phyloP scores from a whole-genome alignment of 2,888 invertebrate genomes.

The Palloptera scutellata region DNA sequence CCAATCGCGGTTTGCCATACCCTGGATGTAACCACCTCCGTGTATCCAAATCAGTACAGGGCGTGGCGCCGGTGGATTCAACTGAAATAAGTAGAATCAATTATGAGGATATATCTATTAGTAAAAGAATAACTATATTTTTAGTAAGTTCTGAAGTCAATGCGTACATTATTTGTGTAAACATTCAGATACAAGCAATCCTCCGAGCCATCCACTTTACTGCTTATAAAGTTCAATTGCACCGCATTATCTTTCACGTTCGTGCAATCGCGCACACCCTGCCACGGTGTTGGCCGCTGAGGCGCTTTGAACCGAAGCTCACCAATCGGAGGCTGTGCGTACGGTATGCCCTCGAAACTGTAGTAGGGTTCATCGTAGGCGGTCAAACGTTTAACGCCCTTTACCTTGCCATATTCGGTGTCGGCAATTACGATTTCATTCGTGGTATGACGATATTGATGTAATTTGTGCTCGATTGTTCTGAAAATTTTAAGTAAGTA shows the following conservation, averaged over 20 bases:
- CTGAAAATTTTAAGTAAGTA: constrained; percentile 43
- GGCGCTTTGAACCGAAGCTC: constrained; percentile 64
- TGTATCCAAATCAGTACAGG: constrained; percentile 67
- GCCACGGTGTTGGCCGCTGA: constrained; percentile 63
- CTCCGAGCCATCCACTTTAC: constrained; percentile 65
- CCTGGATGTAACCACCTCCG: constrained; percentile 65
- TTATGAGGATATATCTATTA: not conserved
- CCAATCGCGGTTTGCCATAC: constrained; percentile 60
- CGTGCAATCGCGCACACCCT: constrained; percentile 62
- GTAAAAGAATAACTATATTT: not conserved
- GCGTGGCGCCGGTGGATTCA: constrained; percentile 52
- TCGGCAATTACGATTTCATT: constrained; percentile 54
- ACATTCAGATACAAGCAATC: constrained; percentile 68
- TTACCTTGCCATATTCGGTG: constrained; percentile 60
- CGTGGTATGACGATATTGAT: constrained; percentile 56
- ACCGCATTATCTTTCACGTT: constrained; percentile 54
- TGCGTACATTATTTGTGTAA: constrained; percentile 59
- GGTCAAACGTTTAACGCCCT: constrained; percentile 56
- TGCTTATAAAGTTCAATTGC: constrained; percentile 55
- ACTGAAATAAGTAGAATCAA: too few relatives aligned
- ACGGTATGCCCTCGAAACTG: constrained; percentile 62
- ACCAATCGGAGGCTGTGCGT: constrained; percentile 62
- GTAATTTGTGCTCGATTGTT: constrained; percentile 54
- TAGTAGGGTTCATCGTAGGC: constrained; percentile 56
- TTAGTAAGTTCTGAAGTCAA: not conserved